Base-by-base conservation (phyloP, 1,140 invertebrate species). In the Brachionus calyciflorus region DNA sequence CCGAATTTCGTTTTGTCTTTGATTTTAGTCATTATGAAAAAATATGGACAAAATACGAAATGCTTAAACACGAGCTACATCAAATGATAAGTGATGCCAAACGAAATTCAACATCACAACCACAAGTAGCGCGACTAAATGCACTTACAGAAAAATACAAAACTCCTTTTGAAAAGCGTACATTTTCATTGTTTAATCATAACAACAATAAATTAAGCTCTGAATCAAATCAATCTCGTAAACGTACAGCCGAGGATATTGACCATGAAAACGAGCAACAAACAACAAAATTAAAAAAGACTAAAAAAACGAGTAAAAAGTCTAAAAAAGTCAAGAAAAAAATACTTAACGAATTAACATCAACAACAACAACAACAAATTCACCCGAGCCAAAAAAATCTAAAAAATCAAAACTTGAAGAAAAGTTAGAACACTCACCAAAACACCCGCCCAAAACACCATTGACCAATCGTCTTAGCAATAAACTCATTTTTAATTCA, bases 381-480 rank as follows among this genome's bases (percentile, higher is more conserved):
- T n/a, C n/a, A n/a, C n/a, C n/a, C n/a, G n/a, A 28, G 12, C 14
- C 5, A 60, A 60, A n/a, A n/a, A n/a, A n/a, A 9, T 19, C 37
- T 24, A 65, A 44, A 24, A 41, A 44, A 65, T n/a, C 21, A 44
- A 19, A 63, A n/a, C 14, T 19, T 12, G 60, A 44, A 7, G 26
- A 1, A 1, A 1, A 60, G 3, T 37, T 19, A 24, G 19, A 65
- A 12, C 41, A 41, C 28, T 30, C 55, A 37, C 37, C 55, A 17
- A 60, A 60, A 60, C 33, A 60, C 9, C 17, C 30, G 6, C 60
- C 60, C 9, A 65, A 65, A 24, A 65, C 60, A 24, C 60, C 60
- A 3, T 44, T 65, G 60, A 65, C 60, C 4, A 65, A 65, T 14
- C 33, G 60, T 14, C 37, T 65, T 12, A 65, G 60, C 24, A 21